Conservation (phyloP, 2,113 vertebrate genomes). For the Rhinoptilus africanus region DNA sequence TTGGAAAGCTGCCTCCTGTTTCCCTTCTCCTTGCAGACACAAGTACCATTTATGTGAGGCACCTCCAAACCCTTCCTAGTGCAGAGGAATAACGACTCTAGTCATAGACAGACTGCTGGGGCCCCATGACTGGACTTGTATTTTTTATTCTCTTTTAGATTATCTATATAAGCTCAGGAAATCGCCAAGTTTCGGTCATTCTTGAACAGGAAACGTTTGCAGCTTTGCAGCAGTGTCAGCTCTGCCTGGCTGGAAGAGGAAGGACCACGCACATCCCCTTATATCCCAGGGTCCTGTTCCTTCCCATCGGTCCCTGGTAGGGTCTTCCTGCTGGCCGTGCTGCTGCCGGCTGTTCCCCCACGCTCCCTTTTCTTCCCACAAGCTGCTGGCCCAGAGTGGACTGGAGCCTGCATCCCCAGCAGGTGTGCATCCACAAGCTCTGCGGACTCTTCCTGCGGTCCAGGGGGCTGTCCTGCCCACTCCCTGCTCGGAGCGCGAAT, state of each 20-base stretch:
- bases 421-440: rapidly evolving
- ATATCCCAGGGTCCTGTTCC: too few relatives aligned
- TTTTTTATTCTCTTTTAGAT: not conserved
- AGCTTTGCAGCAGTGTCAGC: rapidly evolving
- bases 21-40: not conserved
- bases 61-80: not conserved
- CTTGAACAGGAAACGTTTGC: too few relatives aligned
- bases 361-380: not conserved
- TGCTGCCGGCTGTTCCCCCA: not conserved
- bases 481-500: too few relatives aligned
- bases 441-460: too few relatives aligned
- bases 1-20: not conserved
- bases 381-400: not conserved
- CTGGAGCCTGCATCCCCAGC: not conserved
- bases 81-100: not conserved
- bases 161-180: not conserved
- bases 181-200: not conserved
- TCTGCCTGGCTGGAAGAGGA: not conserved
- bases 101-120: not conserved
- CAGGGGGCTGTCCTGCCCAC: not conserved
- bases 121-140: too few relatives aligned
- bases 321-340: not conserved
- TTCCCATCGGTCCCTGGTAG: rapidly evolving
- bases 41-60: not conserved
- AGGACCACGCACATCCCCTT: too few relatives aligned